Percentiles rank a stretch among this genome's conserved stretches.
phyloP scores from a whole-genome alignment of 2,113 vertebrate species.

The Tychaedon coryphoeus region DNA sequence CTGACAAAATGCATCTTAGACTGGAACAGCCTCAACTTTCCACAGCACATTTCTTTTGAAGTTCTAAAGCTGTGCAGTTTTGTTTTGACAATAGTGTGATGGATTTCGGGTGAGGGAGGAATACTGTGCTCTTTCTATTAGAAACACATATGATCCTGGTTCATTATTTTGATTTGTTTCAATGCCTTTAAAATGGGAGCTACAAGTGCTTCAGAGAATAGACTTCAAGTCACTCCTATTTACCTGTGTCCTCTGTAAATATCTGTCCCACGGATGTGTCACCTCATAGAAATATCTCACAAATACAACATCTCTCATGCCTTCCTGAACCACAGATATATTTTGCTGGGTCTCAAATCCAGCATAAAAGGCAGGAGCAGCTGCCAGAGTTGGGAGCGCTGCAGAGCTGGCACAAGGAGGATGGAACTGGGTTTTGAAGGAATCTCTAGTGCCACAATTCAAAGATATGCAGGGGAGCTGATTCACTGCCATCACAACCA shows the following conservation, averaged over 20 bases:
- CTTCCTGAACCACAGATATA: background rate
- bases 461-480: background rate
- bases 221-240: background rate
- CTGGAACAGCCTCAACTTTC: background rate
- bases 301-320: accelerated
- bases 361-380: background rate
- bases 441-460: background rate
- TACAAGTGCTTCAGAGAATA: background rate
- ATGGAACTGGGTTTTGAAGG: background rate
- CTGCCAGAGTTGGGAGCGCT: background rate
- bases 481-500: background rate
- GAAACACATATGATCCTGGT: background rate
- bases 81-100: background rate
- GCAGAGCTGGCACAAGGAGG: background rate
- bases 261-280: background rate
- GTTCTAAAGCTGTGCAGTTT: background rate
- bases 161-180: background rate
- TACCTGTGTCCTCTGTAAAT: background rate
- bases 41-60: background rate
- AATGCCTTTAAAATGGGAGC: background rate
- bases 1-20: background rate
- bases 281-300: background rate
- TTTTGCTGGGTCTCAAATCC: background rate
- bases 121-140: background rate
- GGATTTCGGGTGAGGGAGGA: background rate